phyloP scores from a whole-genome alignment of 1,140 invertebrate species.

The Uloborus diversus region DNA sequence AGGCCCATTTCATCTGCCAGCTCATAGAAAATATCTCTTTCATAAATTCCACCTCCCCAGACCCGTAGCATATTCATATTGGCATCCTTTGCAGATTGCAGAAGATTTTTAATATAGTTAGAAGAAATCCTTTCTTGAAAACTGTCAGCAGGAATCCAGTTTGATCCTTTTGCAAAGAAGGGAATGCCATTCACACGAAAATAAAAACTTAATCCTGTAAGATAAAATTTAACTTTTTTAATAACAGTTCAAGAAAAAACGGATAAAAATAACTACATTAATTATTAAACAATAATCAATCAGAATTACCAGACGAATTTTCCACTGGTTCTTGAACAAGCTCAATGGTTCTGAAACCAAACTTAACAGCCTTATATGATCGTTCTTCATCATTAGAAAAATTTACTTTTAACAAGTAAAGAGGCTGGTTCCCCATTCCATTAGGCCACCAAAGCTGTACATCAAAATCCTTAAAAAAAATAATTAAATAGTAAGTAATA shows the following conservation, averaged over 20 bases:
- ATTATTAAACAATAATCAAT: too few relatives aligned
- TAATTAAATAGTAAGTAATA: too few relatives aligned
- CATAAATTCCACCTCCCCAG: slow-evolving; percentile 98
- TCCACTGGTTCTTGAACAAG: slow-evolving; percentile 67
- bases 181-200: slow-evolving; percentile 86
- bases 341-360: slow-evolving; percentile 90
- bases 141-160: slow-evolving; percentile 92
- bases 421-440: slow-evolving; percentile 82
- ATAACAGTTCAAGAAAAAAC: neutral
- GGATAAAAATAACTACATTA: too few relatives aligned
- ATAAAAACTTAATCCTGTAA: slow-evolving; percentile 81
- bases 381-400: slow-evolving; percentile 62
- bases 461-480: slow-evolving; percentile 3
- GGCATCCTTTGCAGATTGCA: slow-evolving; percentile 77
- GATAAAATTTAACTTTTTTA: neutral
- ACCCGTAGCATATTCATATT: slow-evolving; percentile 95
- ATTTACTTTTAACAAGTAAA: slow-evolving; percentile 77
- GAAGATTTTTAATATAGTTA: slow-evolving; percentile 68
- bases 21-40: slow-evolving; percentile 90
- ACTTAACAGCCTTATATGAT: slow-evolving; percentile 66
- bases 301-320: slow-evolving; percentile 45
- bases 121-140: slow-evolving; percentile 79
- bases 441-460: slow-evolving; percentile 88
- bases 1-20: slow-evolving; percentile 68
- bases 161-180: slow-evolving; percentile 96